These are phyloP conservation scores for Leptinotarsa juncta DNA, from an alignment of 2,888 invertebrate genomes.

Conservation along the genomic window DNA sequence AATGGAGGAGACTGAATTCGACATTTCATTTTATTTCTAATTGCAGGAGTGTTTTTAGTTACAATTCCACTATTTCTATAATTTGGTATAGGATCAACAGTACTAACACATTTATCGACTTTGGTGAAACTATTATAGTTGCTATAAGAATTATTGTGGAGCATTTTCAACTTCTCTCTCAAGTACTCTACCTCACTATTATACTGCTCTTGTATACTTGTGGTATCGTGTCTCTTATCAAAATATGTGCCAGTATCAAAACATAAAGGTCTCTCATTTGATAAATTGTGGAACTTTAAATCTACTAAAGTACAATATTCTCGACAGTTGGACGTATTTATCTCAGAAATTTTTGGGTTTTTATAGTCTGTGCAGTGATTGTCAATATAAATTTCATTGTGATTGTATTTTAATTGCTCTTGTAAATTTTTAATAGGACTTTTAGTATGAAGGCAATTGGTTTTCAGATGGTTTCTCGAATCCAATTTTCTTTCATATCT, in stretches of 20 bases:
- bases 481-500: slow-evolving; percentile 32
- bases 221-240: slow-evolving; percentile 56
- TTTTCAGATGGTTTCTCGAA: slow-evolving; percentile 32
- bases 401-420: slow-evolving; percentile 19
- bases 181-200: slow-evolving; percentile 59
- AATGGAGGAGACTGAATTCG: slow-evolving; percentile 28
- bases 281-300: slow-evolving; percentile 46
- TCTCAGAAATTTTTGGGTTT: slow-evolving; percentile 30
- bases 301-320: slow-evolving; percentile 49
- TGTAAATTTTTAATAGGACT: slow-evolving; percentile 30
- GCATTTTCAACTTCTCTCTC: slow-evolving; percentile 57
- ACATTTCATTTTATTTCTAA: background rate
- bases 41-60: background rate
- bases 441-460: slow-evolving; percentile 34
- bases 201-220: slow-evolving; percentile 57
- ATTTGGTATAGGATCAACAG: slow-evolving; percentile 17
- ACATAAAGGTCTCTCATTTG: slow-evolving; percentile 46
- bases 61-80: background rate
- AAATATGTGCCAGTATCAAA: slow-evolving; percentile 62
- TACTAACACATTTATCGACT: slow-evolving; percentile 26
- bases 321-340: slow-evolving; percentile 36
- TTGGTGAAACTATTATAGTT: slow-evolving; percentile 27
- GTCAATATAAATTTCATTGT: slow-evolving; percentile 28
- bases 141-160: slow-evolving; percentile 51
- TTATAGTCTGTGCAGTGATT: slow-evolving; percentile 42